Evolutionary conservation across 1,140 invertebrate species (phyloP), one percentile per base, ranked within the genome.

Genomic region (Drosophila paulistorum): DNA sequence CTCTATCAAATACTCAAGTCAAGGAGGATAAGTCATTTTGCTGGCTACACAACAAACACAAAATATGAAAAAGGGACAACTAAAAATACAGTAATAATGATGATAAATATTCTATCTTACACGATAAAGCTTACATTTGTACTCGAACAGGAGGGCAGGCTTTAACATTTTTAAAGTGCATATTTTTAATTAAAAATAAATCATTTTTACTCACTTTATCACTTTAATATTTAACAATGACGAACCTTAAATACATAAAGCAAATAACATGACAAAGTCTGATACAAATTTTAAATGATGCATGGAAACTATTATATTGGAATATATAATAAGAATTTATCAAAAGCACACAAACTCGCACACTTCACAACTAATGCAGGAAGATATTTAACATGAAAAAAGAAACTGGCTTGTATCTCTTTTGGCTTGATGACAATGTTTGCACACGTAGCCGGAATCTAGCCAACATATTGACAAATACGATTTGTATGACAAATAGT

Each of bases 401-500:
- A 17, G 11, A 51, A 51, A 11, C 7, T 51, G 17, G 17, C 45
- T 23, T 23, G 45, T 51, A 23, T 23, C 45, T 51, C 9, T 48
- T 48, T 48, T 20, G 45, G 45, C 45, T 48, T 48, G 45, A 48
- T 48, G 45, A 14, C 45, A 23, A 11, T 75, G 65, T 86, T 72
- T 82, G 64, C 66, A 37, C 82, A 85, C 83, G 82, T 82, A 72
- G 48, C 63, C 39, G 64, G 54, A 77, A 72, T 81, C 70, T 71
- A 68, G 41, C n/a, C 13, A 42, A 58, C 58, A 68, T 69, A 83
- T 74, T 74, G 79, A 58, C 68, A 39, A 39, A 39, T 13, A 39
- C 37, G 37, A 39, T 39, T 39, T 39, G 10, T 13, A 69, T 26
- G 71, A 45, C 71, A 77, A 85, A 81, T 81, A 85, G 74, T 74